phyloP scores from a whole-genome alignment of 2,888 invertebrate genomes.

The Tethea ocularis region DNA sequence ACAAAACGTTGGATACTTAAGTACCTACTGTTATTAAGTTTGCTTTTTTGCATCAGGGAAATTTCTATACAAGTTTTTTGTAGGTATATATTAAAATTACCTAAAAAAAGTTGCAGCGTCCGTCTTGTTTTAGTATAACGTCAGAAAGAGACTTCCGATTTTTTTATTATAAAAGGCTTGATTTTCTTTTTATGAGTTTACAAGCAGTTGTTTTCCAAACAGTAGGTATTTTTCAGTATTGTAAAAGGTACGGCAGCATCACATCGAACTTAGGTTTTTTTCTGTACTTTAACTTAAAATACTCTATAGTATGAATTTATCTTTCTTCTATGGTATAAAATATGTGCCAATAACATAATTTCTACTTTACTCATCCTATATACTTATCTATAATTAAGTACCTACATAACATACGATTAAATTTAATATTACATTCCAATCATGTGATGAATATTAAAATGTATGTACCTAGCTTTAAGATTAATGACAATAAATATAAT shows the following conservation, averaged over 20 bases:
- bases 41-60: too few relatives aligned
- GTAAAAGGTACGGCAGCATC: background rate
- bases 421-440: constrained; percentile 44
- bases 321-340: constrained; percentile 27
- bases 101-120: too few relatives aligned
- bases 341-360: constrained; percentile 35
- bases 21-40: too few relatives aligned
- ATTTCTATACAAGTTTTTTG: too few relatives aligned
- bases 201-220: background rate
- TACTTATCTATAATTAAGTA: background rate
- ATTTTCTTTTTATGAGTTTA: background rate
- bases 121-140: too few relatives aligned
- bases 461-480: constrained; percentile 39
- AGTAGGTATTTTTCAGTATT: background rate
- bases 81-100: too few relatives aligned
- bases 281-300: background rate
- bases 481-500: constrained; percentile 53
- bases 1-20: too few relatives aligned
- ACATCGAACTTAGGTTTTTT: constrained; percentile 9
- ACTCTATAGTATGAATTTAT: background rate
- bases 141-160: too few relatives aligned
- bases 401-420: constrained; percentile 10
- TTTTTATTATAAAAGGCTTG: too few relatives aligned
- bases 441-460: constrained; percentile 28
- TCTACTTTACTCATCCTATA: constrained; percentile 5